Evolutionary conservation across 2,888 invertebrate genomes (phyloP), one percentile per base, ranked within the genome.

Genomic region (Drosophila nr. perissopoda): DNA sequence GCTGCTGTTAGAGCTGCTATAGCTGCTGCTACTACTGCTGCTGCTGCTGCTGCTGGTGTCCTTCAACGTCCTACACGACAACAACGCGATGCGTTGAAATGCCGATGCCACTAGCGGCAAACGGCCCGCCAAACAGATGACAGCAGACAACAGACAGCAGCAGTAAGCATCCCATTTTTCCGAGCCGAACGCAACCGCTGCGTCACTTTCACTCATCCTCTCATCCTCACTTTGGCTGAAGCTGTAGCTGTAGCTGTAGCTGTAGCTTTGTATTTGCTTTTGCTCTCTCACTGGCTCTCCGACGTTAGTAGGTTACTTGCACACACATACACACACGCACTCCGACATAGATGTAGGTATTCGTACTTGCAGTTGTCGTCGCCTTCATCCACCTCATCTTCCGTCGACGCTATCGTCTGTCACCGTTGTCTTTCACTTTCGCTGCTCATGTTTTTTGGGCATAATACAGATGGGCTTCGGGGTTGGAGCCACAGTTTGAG

Each of bases 91-190:
- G 71, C 74, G 72, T 63, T 70, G 70, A 66, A 64, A 74, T 78
- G 73, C 77, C 71, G 82, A 78, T 81, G 73, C 86, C 67, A 84
- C 71, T 68, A 78, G 84, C 82, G 87, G 83, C 91, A 88, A 89
- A 88, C 92, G 90, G 85, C 91, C 90, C 89, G 84, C 84, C 90
- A 86, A 91, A 91, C 91, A 87, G 89, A 87, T 91, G 90, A 90
- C 80, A 82, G 71, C 88, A 89, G 84, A 85, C 89, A 85, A 81
- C 76, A 80, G 85, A 63, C 70, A 46, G 36, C 74, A 71, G 53
- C 74, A 72, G 53, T 60, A 51, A 48, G 65, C 62, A 42, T 27
- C 71, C 49, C 62, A 71, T 21, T 53, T 48, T 33, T 38, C 40
- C 49, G 63, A 59, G 71, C 65, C 60, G 49, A 58, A 71, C 62